These are phyloP conservation scores for Anodontia alba DNA, from an alignment of 2,888 invertebrate genomes.

Conservation along the genomic window DNA sequence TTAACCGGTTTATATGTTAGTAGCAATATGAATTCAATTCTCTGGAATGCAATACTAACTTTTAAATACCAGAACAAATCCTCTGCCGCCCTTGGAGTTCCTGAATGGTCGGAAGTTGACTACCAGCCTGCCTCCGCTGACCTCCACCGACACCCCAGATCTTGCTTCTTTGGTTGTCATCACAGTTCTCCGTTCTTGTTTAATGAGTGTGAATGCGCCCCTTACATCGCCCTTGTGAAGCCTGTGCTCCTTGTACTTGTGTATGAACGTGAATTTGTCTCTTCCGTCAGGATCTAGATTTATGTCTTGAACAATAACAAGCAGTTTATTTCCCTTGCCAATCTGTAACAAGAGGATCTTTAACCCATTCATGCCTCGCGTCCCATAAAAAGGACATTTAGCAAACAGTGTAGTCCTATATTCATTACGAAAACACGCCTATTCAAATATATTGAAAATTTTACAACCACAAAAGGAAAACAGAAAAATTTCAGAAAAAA, in stretches of 20 bases:
- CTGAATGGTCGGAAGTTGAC: constrained; percentile 40
- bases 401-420: too few species aligned
- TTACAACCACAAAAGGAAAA: too few species aligned
- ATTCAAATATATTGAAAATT: too few species aligned
- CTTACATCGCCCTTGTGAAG: background rate
- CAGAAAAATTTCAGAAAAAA: too few species aligned
- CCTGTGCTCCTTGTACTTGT: background rate
- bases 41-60: constrained; percentile 32
- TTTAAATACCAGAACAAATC: constrained; percentile 49
- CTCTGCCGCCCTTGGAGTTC: constrained; percentile 53
- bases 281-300: constrained; percentile 58
- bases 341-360: constrained; percentile 33
- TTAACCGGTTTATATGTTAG: too few species aligned
- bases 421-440: too few species aligned
- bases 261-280: constrained; percentile 41
- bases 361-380: too few species aligned
- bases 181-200: background rate
- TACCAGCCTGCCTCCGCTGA: constrained; percentile 41
- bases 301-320: constrained; percentile 52
- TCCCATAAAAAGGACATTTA: too few species aligned
- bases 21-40: too few species aligned
- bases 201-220: background rate
- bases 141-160: constrained; percentile 30
- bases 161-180: constrained; percentile 38
- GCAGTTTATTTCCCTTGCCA: constrained; percentile 33